These are phyloP conservation scores for Corvus moneduloides DNA, from an alignment of 2,113 vertebrate genomes.

Conservation along the genomic window DNA sequence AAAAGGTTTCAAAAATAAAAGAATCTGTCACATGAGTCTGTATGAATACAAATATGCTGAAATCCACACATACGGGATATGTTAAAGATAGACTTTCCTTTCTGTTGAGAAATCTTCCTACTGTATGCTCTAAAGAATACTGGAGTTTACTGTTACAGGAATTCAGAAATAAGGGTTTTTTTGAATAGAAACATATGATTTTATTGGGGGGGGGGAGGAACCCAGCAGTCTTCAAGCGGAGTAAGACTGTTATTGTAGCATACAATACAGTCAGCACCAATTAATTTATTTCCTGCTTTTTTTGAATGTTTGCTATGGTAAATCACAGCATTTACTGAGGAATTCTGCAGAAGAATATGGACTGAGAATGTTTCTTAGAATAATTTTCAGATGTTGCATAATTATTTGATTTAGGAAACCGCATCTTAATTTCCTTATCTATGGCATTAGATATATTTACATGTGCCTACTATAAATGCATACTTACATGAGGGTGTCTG, in stretches of 20 bases:
- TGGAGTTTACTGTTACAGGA: background rate
- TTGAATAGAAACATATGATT: background rate
- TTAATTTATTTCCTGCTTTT: background rate
- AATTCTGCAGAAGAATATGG: background rate
- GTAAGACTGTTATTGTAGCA: background rate
- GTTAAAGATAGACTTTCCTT: background rate
- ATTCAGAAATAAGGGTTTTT: background rate
- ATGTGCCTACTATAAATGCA: background rate
- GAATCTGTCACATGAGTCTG: background rate
- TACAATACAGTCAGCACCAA: background rate
- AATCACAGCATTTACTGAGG: background rate
- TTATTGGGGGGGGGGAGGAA: background rate
- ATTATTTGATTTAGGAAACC: background rate
- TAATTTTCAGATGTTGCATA: background rate
- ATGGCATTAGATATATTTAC: background rate
- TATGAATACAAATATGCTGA: constrained; percentile 34
- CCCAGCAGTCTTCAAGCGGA: background rate
- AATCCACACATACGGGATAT: background rate
- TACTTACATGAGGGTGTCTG: background rate
- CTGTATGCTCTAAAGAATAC: background rate
- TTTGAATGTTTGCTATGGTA: background rate
- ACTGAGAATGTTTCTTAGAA: background rate
- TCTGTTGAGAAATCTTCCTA: background rate
- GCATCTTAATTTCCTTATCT: background rate
- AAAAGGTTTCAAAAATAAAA: constrained; percentile 42